phyloP scores from a whole-genome alignment of 2,113 vertebrate genomes.

The Cacatua alba region DNA sequence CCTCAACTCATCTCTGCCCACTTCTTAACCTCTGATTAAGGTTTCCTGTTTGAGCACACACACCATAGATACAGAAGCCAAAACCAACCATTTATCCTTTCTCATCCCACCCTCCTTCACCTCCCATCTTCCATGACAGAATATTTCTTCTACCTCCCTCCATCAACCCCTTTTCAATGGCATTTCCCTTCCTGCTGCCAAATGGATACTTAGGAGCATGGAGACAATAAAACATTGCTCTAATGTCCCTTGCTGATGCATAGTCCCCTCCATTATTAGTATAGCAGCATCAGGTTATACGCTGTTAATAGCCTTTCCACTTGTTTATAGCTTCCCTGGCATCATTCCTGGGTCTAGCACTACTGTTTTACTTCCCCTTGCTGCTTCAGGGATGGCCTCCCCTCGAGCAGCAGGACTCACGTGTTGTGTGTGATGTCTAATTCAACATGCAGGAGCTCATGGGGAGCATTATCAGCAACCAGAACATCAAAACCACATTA shows the following conservation, averaged over 20 bases:
- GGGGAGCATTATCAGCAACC: not conserved
- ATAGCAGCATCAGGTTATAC: not conserved
- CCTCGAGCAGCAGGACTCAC: not conserved
- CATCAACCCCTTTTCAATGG: not conserved
- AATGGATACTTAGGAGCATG: not conserved
- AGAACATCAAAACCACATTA: not conserved
- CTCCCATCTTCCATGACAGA: accelerated
- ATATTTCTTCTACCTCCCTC: not conserved
- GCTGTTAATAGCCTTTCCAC: not conserved
- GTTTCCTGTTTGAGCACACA: accelerated
- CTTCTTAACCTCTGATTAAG: not conserved
- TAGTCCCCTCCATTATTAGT: not conserved
- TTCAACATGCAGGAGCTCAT: not conserved
- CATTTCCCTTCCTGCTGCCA: not conserved
- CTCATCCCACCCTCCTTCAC: not conserved
- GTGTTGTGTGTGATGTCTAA: not conserved
- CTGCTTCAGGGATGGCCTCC: not conserved
- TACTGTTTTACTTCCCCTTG: not conserved
- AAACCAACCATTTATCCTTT: not conserved
- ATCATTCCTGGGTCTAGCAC: not conserved
- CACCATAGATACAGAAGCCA: not conserved
- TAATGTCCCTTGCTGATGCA: not conserved
- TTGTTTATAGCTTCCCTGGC: constrained; percentile 34
- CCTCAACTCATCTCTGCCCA: not conserved
- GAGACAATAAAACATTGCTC: not conserved